phyloP scores from a whole-genome alignment of 2,113 vertebrate genomes.

The Chunga burmeisteri region DNA sequence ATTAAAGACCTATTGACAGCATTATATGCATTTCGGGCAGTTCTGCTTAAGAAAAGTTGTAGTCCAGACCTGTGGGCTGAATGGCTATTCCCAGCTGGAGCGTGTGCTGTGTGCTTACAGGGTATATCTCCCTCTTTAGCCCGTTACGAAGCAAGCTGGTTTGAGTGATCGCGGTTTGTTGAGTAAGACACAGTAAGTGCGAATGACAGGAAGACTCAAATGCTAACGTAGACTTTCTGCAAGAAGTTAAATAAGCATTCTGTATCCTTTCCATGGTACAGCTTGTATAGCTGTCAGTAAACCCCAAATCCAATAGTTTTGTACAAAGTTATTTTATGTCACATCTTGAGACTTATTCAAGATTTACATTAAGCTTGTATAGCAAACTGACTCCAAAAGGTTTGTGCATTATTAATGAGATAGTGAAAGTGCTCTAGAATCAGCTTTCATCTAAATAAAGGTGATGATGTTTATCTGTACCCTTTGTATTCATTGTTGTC shows the following conservation, averaged over 20 bases:
- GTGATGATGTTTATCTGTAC: constrained; percentile 69
- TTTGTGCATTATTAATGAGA: constrained; percentile 72
- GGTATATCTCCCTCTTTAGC: not conserved
- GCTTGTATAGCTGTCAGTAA: not conserved
- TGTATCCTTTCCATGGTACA: not conserved
- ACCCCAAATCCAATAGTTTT: not conserved
- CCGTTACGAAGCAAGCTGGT: not conserved
- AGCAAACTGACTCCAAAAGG: constrained; percentile 30
- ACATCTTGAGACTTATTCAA: constrained; percentile 26
- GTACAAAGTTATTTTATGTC: not conserved
- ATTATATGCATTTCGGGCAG: not conserved
- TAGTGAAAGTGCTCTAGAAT: constrained; percentile 56
- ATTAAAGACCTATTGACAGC: not conserved
- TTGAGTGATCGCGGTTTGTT: not conserved
- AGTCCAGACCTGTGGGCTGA: not conserved
- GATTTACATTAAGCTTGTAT: constrained; percentile 22
- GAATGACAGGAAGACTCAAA: not conserved
- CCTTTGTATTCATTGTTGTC: constrained; percentile 62
- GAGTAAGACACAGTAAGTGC: not conserved
- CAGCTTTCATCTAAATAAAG: constrained; percentile 74
- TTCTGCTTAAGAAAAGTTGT: not conserved
- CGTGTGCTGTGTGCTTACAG: not conserved
- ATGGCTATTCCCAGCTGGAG: not conserved
- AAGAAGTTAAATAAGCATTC: not conserved
- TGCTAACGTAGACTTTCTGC: not conserved